Conservation (phyloP, 2,797 vertebrate species). For the Hoplostethus atlanticus region DNA sequence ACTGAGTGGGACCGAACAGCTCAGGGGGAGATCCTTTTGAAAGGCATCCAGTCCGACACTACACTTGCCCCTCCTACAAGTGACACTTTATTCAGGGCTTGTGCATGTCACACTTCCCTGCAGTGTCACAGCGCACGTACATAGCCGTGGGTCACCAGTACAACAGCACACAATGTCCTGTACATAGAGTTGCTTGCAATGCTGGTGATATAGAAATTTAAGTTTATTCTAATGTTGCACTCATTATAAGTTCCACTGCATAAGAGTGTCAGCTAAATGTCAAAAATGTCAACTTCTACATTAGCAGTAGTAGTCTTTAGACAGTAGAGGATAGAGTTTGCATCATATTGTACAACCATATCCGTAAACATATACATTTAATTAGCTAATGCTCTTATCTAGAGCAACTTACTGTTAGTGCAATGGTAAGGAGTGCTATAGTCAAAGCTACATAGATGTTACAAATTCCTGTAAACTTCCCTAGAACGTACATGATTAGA, state of each 20-base stretch:
- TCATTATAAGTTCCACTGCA: background rate
- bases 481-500: too few species aligned
- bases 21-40: conserved; percentile 66
- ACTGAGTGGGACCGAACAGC: conserved; percentile 64
- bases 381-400: background rate
- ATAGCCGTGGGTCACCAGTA: background rate
- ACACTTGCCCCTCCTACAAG: conserved; percentile 70
- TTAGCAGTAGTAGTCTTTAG: background rate
- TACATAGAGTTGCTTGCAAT: background rate
- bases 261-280: too few species aligned
- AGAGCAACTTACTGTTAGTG: too few species aligned
- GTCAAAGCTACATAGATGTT: too few species aligned
- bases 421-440: too few species aligned
- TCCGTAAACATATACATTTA: background rate
- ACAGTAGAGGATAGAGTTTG: background rate
- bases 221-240: background rate
- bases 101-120: conserved; percentile 36
- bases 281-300: background rate
- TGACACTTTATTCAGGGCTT: conserved; percentile 50
- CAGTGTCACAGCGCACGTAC: conserved; percentile 23
- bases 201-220: background rate
- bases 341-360: background rate
- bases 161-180: conserved; percentile 5
- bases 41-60: conserved; percentile 46
- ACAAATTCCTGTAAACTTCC: too few species aligned